Conservation (phyloP, 2,888 invertebrate genomes). For the Zhuqinia jingwanae region DNA sequence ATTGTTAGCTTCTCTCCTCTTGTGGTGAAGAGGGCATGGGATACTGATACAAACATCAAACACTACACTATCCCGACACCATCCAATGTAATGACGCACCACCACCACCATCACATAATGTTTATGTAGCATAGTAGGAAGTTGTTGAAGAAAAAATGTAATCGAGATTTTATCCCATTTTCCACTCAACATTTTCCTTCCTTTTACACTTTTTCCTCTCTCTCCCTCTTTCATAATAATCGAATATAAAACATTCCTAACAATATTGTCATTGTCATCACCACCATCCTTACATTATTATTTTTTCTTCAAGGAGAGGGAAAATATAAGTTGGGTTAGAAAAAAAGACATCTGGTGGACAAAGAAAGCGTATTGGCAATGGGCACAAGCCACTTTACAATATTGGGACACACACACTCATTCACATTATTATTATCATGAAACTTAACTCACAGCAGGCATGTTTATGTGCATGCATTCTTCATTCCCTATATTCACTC, state of each 20-base stretch:
- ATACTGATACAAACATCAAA: conserved; percentile 22
- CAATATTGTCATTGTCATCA: neutral
- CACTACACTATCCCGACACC: neutral
- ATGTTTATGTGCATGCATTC: too few species aligned
- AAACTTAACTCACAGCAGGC: too few species aligned
- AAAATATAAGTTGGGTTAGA: conserved; percentile 24
- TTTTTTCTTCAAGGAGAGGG: neutral
- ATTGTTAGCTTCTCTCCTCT: conserved; percentile 29
- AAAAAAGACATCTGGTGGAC: conserved; percentile 30
- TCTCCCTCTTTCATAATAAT: neutral
- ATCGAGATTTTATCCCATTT: conserved; percentile 22
- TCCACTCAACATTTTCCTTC: too few species aligned
- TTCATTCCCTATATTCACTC: too few species aligned
- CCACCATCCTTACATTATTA: conserved; percentile 16
- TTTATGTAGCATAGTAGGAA: neutral
- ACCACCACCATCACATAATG: too few species aligned
- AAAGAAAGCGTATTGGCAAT: neutral
- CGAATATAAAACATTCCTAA: too few species aligned
- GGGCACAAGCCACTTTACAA: conserved; percentile 25
- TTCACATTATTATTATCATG: too few species aligned
- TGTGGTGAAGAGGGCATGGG: too few species aligned
- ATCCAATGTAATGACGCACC: too few species aligned
- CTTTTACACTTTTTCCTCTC: conserved; percentile 6
- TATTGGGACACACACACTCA: too few species aligned
- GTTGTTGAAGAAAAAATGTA: conserved; percentile 35